Evolutionary conservation across 1,140 invertebrate genomes (phyloP), one percentile per base, ranked within the genome.

Genomic region (Dermatophagoides farinae): DNA sequence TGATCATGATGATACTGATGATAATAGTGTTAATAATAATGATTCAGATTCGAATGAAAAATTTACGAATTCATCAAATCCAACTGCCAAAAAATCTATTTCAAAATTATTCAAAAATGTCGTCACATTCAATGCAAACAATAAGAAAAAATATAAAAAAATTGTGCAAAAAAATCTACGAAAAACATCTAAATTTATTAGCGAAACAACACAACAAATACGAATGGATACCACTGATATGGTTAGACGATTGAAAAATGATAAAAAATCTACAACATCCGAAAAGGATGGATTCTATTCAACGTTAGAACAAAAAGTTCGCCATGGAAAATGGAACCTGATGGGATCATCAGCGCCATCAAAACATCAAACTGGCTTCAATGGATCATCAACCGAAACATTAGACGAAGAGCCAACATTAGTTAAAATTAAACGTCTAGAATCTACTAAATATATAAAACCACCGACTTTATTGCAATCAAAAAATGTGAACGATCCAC

Each of bases 81-180:
- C 47, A 10, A 18, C 47, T 20, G 53, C 53, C n/a, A 38, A 55
- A 12, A 55, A 55, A 44, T 38, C 53, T 4, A 23, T 55, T 20
- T 55, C 53, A 12, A 44, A 20, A n/a, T 44, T 55, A 23, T 44
- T 55, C 11, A 39, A 44, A 55, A 55, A 55, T 44, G 53, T 55
- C 4, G 53, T 55, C 16, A 31, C 31, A 31, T 31, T 31, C 9
- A 16, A 55, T n/a, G 2, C 10, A n/a, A 20, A 11, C 11, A 55
- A 55, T 40, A 43, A 14, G 12, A 55, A 55, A 44, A 55, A 55
- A 25, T 55, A 55, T 25, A 55, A 14, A n/a, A 31, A 55, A 44
- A 18, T 55, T 14, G 39, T 55, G 53, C 12, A 44, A 44, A 55
- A 38, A 14, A 55, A 55, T 44, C n/a, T 55, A 1, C 10, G 14